A percentile compares a stretch with the other conserved stretches of the same genome.
phyloP scores from a whole-genome alignment of 35 echinoderm and acorn worm species.

The Nesometra sesokonis region DNA sequence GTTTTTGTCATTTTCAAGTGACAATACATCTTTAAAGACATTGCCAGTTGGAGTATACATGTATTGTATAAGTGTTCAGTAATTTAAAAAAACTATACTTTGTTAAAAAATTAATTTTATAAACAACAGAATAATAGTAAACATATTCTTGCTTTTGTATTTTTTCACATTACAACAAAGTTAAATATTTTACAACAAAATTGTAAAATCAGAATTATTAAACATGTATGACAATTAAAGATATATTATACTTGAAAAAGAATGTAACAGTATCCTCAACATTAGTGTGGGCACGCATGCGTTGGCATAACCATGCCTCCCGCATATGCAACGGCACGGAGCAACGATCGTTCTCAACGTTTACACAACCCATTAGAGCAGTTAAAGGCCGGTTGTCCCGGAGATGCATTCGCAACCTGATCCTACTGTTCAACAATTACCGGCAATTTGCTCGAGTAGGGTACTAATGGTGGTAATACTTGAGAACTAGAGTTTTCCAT shows the following conservation, averaged over 20 bases:
- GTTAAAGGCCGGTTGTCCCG: not conserved
- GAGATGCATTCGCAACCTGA: not conserved
- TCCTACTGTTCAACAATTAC: not conserved
- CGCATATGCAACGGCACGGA: not conserved
- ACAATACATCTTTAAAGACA: too few species aligned
- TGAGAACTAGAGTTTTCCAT: not conserved
- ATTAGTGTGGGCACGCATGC: not conserved
- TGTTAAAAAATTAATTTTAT: too few species aligned
- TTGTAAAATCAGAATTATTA: too few species aligned
- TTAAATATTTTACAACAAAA: too few species aligned
- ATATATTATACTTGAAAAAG: not conserved
- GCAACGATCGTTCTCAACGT: not conserved
- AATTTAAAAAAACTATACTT: too few species aligned
- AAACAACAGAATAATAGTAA: too few species aligned
- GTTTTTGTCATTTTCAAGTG: too few species aligned
- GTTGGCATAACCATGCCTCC: not conserved
- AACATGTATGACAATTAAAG: not conserved
- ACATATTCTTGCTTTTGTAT: too few species aligned
- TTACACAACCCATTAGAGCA: not conserved
- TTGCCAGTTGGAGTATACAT: too few species aligned
- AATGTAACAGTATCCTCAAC: not conserved
- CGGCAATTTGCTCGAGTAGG: not conserved
- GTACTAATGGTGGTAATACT: not conserved
- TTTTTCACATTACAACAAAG: too few species aligned
- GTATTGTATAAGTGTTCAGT: too few species aligned